A percentile compares a stretch with the other conserved stretches of the same genome.
phyloP scores from a whole-genome alignment of 2,888 invertebrate species.

The Camptogramma bilineatum region DNA sequence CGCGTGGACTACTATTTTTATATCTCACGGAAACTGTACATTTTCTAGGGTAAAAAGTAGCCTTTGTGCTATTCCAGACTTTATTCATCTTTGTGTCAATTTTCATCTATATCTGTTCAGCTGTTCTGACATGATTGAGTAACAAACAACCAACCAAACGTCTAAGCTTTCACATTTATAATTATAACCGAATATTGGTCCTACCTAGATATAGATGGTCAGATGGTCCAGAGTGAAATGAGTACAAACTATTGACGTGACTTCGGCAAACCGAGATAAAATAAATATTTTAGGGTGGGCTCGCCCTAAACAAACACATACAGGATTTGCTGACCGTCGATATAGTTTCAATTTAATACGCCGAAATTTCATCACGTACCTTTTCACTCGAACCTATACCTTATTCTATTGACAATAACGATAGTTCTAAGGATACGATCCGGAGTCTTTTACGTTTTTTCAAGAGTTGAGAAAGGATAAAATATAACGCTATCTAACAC shows the following conservation, averaged over 20 bases:
- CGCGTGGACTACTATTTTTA: too few relatives aligned
- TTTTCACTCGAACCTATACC: slow-evolving; percentile 57
- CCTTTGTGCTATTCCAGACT: too few relatives aligned
- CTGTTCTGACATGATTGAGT: too few relatives aligned
- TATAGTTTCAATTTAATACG: slow-evolving; percentile 85
- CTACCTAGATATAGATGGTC: too few relatives aligned
- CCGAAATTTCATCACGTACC: slow-evolving; percentile 77
- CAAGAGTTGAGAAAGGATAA: slow-evolving; percentile 49
- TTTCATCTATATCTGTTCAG: too few relatives aligned
- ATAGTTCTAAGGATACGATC: slow-evolving; percentile 44
- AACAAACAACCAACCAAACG: too few relatives aligned
- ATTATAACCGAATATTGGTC: slow-evolving; percentile 77
- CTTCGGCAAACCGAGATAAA: slow-evolving; percentile 85
- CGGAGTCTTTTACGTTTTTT: slow-evolving; percentile 52
- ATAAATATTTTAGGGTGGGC: slow-evolving; percentile 86
- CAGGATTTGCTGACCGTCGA: slow-evolving; percentile 84
- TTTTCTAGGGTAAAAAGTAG: too few relatives aligned
- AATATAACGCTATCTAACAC: slow-evolving; percentile 60
- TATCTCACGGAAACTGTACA: too few relatives aligned
- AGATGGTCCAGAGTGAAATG: slow-evolving; percentile 75
- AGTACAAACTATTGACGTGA: slow-evolving; percentile 83
- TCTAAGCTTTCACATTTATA: too few relatives aligned
- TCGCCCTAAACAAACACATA: slow-evolving; percentile 83
- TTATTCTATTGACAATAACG: slow-evolving; percentile 52
- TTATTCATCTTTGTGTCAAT: too few relatives aligned